A percentile compares a stretch with the other conserved stretches of the same genome.
phyloP scores from a whole-genome alignment of 2,888 invertebrate species.

The Dichetophora obliterata region DNA sequence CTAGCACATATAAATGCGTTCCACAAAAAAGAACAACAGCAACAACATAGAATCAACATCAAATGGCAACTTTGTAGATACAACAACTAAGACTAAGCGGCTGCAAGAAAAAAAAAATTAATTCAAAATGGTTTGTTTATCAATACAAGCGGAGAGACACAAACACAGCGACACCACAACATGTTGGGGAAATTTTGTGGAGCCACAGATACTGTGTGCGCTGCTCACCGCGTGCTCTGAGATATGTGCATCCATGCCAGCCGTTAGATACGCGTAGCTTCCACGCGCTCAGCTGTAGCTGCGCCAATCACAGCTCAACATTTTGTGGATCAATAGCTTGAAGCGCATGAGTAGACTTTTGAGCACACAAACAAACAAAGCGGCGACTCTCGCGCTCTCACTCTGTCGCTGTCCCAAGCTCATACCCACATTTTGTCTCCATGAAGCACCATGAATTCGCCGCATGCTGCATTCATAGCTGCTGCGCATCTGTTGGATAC shows the following conservation, averaged over 20 bases:
- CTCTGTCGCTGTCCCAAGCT: constrained; percentile 35
- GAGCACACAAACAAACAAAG: constrained; percentile 17
- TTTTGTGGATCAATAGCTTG: constrained; percentile 31
- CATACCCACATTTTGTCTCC: neutral
- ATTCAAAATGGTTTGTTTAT: constrained; percentile 41
- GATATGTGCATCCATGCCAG: constrained; percentile 3
- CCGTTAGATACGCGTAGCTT: neutral
- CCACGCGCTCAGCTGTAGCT: neutral
- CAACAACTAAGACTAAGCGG: neutral
- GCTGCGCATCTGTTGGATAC: neutral
- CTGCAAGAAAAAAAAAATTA: constrained; percentile 1
- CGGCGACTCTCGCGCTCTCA: constrained; percentile 23
- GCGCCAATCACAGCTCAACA: constrained; percentile 23
- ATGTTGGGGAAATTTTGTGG: constrained; percentile 7
- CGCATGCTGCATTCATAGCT: neutral
- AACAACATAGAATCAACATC: neutral
- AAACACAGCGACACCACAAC: neutral
- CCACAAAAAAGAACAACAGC: constrained; percentile 10
- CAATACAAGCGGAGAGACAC: neutral
- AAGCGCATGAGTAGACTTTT: constrained; percentile 30
- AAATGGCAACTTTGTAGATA: constrained; percentile 33
- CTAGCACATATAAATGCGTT: neutral
- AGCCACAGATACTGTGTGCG: constrained; percentile 12
- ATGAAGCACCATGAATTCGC: neutral
- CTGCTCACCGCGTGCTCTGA: neutral